Evolutionary conservation across 2,113 vertebrate species (phyloP).

Genomic region (Polypterus bichir): DNA sequence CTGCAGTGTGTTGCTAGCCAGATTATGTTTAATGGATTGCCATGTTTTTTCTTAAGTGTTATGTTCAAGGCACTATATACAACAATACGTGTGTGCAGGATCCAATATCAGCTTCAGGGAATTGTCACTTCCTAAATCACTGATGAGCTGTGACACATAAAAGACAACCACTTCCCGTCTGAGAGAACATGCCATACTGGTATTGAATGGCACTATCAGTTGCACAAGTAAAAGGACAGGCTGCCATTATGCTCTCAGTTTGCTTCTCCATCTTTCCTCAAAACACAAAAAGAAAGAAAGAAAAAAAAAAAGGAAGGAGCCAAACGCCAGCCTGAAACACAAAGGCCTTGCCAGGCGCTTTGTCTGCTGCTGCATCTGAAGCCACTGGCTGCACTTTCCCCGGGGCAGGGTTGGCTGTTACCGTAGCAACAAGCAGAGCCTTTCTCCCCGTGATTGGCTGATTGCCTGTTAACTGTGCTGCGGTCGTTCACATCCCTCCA

Average conservation of each 20-base stretch:
- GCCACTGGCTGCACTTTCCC: neutral
- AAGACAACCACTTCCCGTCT: neutral
- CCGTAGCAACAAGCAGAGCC: slow-evolving; percentile 44
- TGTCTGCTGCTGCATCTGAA: neutral
- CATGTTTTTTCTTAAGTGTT: too few species aligned
- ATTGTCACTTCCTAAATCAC: too few species aligned
- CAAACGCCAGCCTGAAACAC: neutral
- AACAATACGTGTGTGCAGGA: too few species aligned
- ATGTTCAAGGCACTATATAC: too few species aligned
- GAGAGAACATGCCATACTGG: neutral
- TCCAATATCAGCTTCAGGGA: too few species aligned
- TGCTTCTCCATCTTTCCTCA: neutral
- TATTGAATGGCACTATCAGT: neutral
- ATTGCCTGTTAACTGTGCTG: slow-evolving; percentile 17
- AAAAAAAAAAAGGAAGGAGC: neutral
- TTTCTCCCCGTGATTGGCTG: slow-evolving; percentile 32
- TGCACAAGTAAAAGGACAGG: neutral
- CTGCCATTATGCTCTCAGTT: neutral
- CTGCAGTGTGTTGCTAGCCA: too few species aligned
- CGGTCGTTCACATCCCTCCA: slow-evolving; percentile 25
- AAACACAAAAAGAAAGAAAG: neutral
- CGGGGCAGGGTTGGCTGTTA: slow-evolving; percentile 29
- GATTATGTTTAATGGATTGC: too few species aligned
- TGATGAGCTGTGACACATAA: neutral
- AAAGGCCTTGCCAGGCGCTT: neutral